Evolutionary conservation across 2,888 invertebrate genomes (phyloP), one percentile per base, ranked within the genome.

Genomic region (Drosophila robusta): DNA sequence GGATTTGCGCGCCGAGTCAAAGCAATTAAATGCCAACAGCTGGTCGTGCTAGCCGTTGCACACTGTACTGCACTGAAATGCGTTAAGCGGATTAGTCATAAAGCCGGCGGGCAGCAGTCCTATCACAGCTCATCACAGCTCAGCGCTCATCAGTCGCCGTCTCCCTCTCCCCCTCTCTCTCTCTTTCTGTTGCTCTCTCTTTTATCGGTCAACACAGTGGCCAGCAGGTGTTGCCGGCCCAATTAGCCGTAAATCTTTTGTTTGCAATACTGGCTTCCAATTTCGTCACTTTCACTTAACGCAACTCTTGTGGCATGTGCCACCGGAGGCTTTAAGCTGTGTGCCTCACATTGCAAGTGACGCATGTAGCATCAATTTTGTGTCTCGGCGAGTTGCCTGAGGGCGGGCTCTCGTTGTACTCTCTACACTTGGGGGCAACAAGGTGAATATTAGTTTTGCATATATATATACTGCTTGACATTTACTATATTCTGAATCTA

Each of bases 211-310:
- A 29, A 8, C 9, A 9, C 2, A 29, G 29, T 44, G 29, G 50
- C 50, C 52, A 52, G 65, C 64, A 65, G 64, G 65, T 65, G 64
- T 42, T 65, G 52, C 34, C 45, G 38, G 29, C 22, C 39, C 65
- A 65, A 66, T 65, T 66, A 66, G 47, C 42, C 66, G 34, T 56
- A 71, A 71, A 56, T 66, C 69, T 58, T 42, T 50, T 62, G 50
- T 58, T 12, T 4, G 51, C 58, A 46, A 49, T 61, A 51, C 71
- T 42, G 39, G 22, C 32, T 51, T 41, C 24, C 50, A 64, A 42
- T 78, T 61, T 64, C 55, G 34, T 46, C 74, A 77, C 78, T 73
- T 78, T 77, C 75, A 62, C 78, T 69, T 32, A 38, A 44, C 70
- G 41, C 16, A 46, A 39, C 16, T 41, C 42, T 8, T 22, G 57